Conservation (phyloP, 2,113 vertebrate species). For the Mionectes macconnelli region DNA sequence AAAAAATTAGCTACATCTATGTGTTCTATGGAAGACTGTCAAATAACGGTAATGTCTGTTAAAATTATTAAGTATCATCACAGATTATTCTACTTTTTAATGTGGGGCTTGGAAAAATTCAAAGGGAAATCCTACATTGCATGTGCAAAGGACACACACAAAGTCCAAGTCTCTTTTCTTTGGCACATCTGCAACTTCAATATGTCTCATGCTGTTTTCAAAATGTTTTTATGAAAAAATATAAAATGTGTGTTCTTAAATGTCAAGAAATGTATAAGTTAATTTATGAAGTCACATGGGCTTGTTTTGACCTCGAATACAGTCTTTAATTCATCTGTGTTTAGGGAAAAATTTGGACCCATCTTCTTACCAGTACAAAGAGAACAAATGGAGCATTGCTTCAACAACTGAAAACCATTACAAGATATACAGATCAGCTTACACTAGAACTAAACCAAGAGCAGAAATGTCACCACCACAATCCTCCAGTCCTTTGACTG, state of each 20-base stretch:
- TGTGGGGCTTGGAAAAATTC: neutral
- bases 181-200: neutral
- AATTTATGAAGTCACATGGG: neutral
- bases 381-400: neutral
- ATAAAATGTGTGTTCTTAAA: neutral
- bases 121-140: neutral
- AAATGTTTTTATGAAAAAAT: neutral
- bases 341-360: neutral
- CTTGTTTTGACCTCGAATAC: neutral
- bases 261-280: neutral
- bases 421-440: neutral
- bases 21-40: neutral
- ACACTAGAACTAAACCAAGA: neutral
- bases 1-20: neutral
- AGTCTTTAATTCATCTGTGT: neutral
- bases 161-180: neutral
- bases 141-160: neutral
- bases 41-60: neutral
- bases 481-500: neutral
- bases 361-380: neutral
- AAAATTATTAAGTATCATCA: constrained; percentile 14
- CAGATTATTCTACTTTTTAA: constrained; percentile 4
- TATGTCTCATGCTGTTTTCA: neutral
- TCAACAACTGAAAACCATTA: neutral
- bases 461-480: neutral